These are phyloP conservation scores for Anabacerthia variegaticeps DNA, from an alignment of 2,797 vertebrate species.

Conservation along the genomic window DNA sequence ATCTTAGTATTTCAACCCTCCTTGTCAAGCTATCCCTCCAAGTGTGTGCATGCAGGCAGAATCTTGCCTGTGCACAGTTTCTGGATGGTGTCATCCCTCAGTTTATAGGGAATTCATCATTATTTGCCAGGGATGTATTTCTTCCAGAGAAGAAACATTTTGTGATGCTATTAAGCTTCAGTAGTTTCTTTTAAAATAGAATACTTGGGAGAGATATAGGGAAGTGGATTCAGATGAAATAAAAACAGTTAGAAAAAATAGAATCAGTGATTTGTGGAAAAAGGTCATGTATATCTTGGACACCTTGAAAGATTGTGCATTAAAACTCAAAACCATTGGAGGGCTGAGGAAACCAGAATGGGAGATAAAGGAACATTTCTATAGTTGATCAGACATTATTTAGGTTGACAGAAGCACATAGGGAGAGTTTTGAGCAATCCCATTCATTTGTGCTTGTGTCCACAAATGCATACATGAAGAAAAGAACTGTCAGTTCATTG, in stretches of 20 bases:
- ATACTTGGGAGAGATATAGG: neutral
- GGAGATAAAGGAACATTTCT: neutral
- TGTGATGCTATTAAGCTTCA: neutral
- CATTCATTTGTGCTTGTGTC: neutral
- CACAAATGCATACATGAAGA: neutral
- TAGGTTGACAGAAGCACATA: neutral
- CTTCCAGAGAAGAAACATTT: neutral
- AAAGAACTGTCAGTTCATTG: neutral
- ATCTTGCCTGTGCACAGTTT: neutral
- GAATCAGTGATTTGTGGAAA: neutral
- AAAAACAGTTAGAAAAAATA: neutral
- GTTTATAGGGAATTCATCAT: neutral
- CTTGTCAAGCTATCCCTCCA: neutral
- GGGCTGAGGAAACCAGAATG: neutral
- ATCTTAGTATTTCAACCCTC: neutral
- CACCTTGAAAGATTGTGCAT: neutral
- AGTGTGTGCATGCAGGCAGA: neutral
- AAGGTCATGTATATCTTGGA: neutral
- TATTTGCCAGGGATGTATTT: neutral
- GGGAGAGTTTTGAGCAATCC: neutral
- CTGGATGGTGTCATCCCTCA: neutral
- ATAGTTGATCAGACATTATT: neutral
- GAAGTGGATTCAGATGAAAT: neutral
- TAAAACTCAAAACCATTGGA: neutral
- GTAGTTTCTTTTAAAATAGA: neutral